Percentiles rank a stretch among this genome's conserved stretches.
Conservation (phyloP, 2,113 vertebrate species). For the Siniperca knerii region DNA sequence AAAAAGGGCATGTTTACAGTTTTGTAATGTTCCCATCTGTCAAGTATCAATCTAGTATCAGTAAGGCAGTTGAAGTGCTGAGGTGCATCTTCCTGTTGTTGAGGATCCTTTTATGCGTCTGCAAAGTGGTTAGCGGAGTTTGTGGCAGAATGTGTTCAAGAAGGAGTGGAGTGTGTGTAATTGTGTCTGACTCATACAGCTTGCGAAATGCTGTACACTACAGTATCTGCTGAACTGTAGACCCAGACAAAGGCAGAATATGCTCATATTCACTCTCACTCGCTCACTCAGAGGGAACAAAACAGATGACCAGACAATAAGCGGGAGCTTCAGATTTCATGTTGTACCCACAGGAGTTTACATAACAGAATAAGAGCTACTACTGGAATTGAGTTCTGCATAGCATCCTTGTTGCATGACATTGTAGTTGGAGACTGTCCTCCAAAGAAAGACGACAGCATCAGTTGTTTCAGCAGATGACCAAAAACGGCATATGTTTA, state of each 20-base stretch:
- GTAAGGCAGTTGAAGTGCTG: background rate
- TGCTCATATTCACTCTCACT: conserved; percentile 15
- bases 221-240: conserved; percentile 26
- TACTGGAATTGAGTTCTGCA: background rate
- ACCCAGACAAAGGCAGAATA: conserved; percentile 27
- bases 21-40: conserved; percentile 22
- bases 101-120: conserved; percentile 20
- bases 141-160: conserved; percentile 25
- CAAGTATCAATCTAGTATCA: background rate
- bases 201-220: conserved; percentile 32
- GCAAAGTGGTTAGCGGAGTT: conserved; percentile 24
- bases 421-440: background rate
- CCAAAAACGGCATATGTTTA: background rate
- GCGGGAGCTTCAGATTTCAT: conserved; percentile 23
- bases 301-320: conserved; percentile 19
- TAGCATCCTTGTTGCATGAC: background rate
- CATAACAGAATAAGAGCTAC: conserved; percentile 13
- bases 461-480: background rate
- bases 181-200: conserved; percentile 60
- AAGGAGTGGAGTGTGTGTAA: conserved; percentile 40
- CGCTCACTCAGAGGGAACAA: conserved; percentile 3
- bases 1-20: conserved; percentile 12
- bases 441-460: background rate
- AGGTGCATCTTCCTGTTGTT: conserved; percentile 37
- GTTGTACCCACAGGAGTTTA: conserved; percentile 7